Percentiles rank a stretch among this genome's conserved stretches.
Evolutionary conservation across 2,797 vertebrate species (phyloP).

Genomic region (Pseudochaenichthys georgianus): DNA sequence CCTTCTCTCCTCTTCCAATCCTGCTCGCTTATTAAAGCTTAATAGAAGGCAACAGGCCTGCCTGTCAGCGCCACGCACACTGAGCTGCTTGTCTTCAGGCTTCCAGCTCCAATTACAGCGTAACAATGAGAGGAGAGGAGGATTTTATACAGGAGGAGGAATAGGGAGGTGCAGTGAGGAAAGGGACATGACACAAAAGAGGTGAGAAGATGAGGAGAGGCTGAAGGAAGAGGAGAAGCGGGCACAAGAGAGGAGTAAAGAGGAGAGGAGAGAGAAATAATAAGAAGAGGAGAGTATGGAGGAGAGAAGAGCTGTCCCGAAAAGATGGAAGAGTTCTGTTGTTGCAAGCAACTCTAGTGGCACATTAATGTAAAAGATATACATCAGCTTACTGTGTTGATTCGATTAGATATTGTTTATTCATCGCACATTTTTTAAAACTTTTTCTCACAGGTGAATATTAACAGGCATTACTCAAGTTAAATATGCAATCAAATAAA

Average conservation of each 20-base stretch:
- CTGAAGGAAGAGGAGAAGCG: conserved; percentile 2
- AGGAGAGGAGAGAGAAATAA: conserved; percentile 13
- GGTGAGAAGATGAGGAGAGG: conserved; percentile 29
- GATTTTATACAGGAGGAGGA: neutral
- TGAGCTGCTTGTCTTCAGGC: conserved; percentile 68
- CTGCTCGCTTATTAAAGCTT: conserved; percentile 79
- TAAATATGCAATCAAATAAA: too few species aligned
- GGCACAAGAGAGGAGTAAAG: conserved; percentile 37
- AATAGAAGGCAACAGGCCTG: conserved; percentile 79
- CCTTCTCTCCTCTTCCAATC: conserved; percentile 55
- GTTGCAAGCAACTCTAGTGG: conserved; percentile 31
- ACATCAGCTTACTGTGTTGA: too few species aligned
- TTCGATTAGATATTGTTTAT: too few species aligned
- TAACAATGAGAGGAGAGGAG: conserved; percentile 58
- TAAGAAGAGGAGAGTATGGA: too few species aligned
- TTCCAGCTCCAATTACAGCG: conserved; percentile 82
- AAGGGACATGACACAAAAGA: conserved; percentile 30
- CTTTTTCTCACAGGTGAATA: too few species aligned
- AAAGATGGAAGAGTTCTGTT: neutral
- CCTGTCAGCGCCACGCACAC: conserved; percentile 71
- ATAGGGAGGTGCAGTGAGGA: neutral
- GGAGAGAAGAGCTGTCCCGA: conserved; percentile 1
- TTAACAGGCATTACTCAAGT: too few species aligned
- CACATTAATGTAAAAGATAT: neutral
- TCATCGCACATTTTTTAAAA: too few species aligned